A percentile compares a stretch with the other conserved stretches of the same genome.
Evolutionary conservation across 2,888 invertebrate species (phyloP).

Genomic region (Carterocephalus palaemon): DNA sequence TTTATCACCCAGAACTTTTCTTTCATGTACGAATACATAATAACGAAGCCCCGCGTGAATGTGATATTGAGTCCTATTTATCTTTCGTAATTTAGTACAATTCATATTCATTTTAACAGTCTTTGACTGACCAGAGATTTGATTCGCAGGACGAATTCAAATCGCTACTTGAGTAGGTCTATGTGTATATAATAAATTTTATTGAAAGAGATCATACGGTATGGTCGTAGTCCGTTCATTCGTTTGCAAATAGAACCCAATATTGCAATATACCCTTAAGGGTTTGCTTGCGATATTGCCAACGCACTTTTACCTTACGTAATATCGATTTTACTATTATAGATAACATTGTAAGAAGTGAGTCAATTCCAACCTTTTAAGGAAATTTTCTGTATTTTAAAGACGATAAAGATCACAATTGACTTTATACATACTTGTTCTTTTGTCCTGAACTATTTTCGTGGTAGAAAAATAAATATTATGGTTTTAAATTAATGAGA

Average conservation of each 20-base stretch:
- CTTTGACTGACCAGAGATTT: too few species aligned
- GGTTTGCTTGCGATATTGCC: conserved; percentile 46
- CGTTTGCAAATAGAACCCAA: conserved; percentile 55
- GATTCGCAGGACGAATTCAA: conserved; percentile 45
- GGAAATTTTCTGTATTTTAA: conserved; percentile 9
- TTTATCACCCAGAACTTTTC: too few species aligned
- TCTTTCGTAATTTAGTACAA: too few species aligned
- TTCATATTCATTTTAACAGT: too few species aligned
- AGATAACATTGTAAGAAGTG: conserved; percentile 19
- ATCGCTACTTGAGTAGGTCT: conserved; percentile 56
- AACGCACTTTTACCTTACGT: conserved; percentile 42
- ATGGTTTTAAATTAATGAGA: too few species aligned
- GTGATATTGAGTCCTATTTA: too few species aligned
- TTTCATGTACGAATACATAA: too few species aligned
- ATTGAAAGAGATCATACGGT: conserved; percentile 25
- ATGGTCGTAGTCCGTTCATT: conserved; percentile 30
- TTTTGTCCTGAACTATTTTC: too few species aligned
- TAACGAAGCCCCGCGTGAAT: too few species aligned
- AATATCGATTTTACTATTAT: conserved; percentile 36
- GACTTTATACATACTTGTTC: too few species aligned
- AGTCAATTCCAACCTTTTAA: background rate
- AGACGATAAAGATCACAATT: too few species aligned
- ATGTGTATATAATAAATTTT: conserved; percentile 9
- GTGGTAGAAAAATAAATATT: too few species aligned
- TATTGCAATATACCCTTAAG: conserved; percentile 39